Evolutionary conservation across 2,797 vertebrate genomes (phyloP), one percentile per base, ranked within the genome.

Genomic region (Peromyscus attwateri): DNA sequence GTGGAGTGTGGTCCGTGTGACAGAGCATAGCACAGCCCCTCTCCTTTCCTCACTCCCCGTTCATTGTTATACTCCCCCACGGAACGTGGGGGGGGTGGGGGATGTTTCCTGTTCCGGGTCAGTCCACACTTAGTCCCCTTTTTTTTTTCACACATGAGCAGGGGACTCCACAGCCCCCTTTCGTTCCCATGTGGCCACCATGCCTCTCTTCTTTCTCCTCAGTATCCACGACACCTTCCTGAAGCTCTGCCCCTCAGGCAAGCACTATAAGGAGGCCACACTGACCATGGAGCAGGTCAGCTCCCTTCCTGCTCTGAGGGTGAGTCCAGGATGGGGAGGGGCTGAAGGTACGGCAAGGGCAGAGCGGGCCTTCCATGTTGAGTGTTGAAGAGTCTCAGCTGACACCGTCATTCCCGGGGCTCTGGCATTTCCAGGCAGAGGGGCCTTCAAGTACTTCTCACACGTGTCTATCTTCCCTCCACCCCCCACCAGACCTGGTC

Each of bases 141-240:
- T 29, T 3, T 79, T 84, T 29, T 3, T 7, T 10, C 21, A 29
- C n/a, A n/a, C 16, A 10, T 0, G 3, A 49, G 27, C 40, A 10
- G 17, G 31, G 19, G 4, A 4, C 34, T 77, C 6, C 6, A 12
- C 2, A 5, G 60, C 25, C 12, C 27, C 55, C 23, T 27, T 71
- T 40, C 1, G 29, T 34, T 85, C 49, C 25, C 52, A 29, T 4
- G 21, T 40, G 40, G 55, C 31, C 83, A 11, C 3, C 3, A 1
- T 1, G 0, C 8, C 52, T 96, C 55, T 95, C 81, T 93, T 29
- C 79, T 97, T 62, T 96, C 85, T 96, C 76, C 76, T 88, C 76
- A 98, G 98, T 52, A 97, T 98, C 91, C 97, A 96, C 0, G 77
- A 98, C 55, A 97, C 96, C 66, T 98, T 98, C 89, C 84, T 97